Base-by-base conservation (phyloP, 2,888 invertebrate genomes). In the Pseudococcus longispinus region DNA sequence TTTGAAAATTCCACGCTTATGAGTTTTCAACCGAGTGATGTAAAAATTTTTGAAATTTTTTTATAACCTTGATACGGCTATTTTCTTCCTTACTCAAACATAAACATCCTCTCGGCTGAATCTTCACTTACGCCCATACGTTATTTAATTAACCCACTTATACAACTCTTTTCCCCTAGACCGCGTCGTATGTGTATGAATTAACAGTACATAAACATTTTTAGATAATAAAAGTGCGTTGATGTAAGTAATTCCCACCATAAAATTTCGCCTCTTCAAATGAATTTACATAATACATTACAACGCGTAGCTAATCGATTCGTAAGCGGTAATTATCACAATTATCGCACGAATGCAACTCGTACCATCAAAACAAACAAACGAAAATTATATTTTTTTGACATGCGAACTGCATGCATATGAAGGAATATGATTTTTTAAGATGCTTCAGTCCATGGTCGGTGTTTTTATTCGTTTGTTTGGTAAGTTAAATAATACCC, bases 201-300 rank as follows among this genome's bases (percentile, higher is more conserved):
- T 60, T 60, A 42, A 80, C 42, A 42, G 4, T 20, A 20, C 77
- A 2, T 42, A 42, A 80, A 80, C 32, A 80, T 80, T 42, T 37
- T 26, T 18, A 74, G 15, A 60, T 70, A 18, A 70, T 70, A 70
- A 70, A 70, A 70, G 29, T 70, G 32, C 18, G 18, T 18, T 18
- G 32, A 70, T 29, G 70, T 70, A 29, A 32, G 15, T 60, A 20
- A 29, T 70, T 29, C 70, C 70, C 70, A 70, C 29, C 29, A 15
- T 29, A 80, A 80, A 80, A 80, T 80, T 80, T 80, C n/a, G n/a
- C 42, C 11, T 80, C 20, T 20, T 42, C 13, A 80, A 42, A 80
- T 80, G 42, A 42, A 80, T 80, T 80, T 42, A 42, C 77, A 42
- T 80, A 42, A 80, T 80, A 80, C n/a, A 80, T 80, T 80, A 80